Percentiles rank a stretch among this genome's conserved stretches.
Conservation (phyloP, 1,140 invertebrate species). For the Drosophila navojoa region DNA sequence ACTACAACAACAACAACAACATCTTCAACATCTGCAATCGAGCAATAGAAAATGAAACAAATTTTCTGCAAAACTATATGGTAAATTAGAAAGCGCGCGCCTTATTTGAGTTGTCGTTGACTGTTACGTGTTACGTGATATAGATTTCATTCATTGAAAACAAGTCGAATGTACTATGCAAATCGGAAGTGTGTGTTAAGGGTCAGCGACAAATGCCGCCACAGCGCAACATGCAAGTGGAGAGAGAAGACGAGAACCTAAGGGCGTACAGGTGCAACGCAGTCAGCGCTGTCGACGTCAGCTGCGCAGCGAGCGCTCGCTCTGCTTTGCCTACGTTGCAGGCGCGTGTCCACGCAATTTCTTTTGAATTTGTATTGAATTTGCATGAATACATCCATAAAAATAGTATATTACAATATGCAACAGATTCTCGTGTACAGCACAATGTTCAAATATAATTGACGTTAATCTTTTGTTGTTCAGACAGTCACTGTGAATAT, state of each 20-base stretch:
- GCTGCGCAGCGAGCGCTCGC: slow-evolving; percentile 5
- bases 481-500: not conserved
- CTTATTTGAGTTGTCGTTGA: slow-evolving; percentile 3
- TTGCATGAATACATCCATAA: not conserved
- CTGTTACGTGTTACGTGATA: not conserved
- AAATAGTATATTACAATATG: slow-evolving; percentile 20
- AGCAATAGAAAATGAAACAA: slow-evolving; percentile 6
- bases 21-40: not conserved
- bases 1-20: not conserved
- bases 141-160: slow-evolving; percentile 56
- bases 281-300: slow-evolving; percentile 17
- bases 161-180: not conserved
- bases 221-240: not conserved
- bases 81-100: slow-evolving; percentile 44
- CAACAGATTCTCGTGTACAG: slow-evolving; percentile 17
- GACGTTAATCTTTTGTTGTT: slow-evolving; percentile 38
- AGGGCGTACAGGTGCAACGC: slow-evolving; percentile 59
- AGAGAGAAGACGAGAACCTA: slow-evolving; percentile 5
- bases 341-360: slow-evolving; percentile 47
- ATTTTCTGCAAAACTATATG: slow-evolving; percentile 6
- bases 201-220: not conserved
- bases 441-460: slow-evolving; percentile 49
- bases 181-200: slow-evolving; percentile 6
- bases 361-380: slow-evolving; percentile 12
- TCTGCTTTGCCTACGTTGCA: slow-evolving; percentile 36